phyloP scores from a whole-genome alignment of 1,140 invertebrate species.

The Aphaenogaster rudis region DNA sequence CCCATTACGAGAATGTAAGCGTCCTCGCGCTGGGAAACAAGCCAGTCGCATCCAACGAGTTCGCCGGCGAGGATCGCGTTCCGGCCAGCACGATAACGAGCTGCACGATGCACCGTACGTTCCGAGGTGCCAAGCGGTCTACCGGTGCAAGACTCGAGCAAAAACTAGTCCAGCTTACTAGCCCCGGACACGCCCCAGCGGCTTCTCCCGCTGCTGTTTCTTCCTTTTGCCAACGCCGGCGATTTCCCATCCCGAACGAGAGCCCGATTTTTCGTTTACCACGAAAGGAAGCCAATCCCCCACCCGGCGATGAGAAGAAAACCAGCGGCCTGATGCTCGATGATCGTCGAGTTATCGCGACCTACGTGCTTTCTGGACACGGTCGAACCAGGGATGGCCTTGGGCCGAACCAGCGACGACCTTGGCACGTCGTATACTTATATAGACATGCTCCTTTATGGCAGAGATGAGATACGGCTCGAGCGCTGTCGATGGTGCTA shows the following conservation, averaged over 20 bases:
- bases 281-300: slow-evolving; percentile 56
- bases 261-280: slow-evolving; percentile 65
- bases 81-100: slow-evolving; percentile 55
- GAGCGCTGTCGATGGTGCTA: neutral
- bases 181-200: slow-evolving; percentile 74
- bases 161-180: slow-evolving; percentile 81
- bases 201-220: slow-evolving; percentile 52
- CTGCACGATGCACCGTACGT: slow-evolving; percentile 64
- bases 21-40: slow-evolving; percentile 3
- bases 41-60: neutral
- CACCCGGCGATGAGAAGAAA: slow-evolving; percentile 42
- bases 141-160: slow-evolving; percentile 77
- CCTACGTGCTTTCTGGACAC: slow-evolving; percentile 40
- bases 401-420: slow-evolving; percentile 41
- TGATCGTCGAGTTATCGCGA: slow-evolving; percentile 46
- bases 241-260: slow-evolving; percentile 64
- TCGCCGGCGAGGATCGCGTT: slow-evolving; percentile 36
- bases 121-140: slow-evolving; percentile 84
- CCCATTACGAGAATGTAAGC: neutral
- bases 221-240: slow-evolving; percentile 64
- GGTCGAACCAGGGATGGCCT: slow-evolving; percentile 6
- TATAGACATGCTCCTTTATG: slow-evolving; percentile 32
- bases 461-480: neutral
- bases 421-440: slow-evolving; percentile 48
- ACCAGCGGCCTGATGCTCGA: slow-evolving; percentile 42